Evolutionary conservation across 2,113 vertebrate genomes (phyloP).

Genomic region (Callipepla californica): DNA sequence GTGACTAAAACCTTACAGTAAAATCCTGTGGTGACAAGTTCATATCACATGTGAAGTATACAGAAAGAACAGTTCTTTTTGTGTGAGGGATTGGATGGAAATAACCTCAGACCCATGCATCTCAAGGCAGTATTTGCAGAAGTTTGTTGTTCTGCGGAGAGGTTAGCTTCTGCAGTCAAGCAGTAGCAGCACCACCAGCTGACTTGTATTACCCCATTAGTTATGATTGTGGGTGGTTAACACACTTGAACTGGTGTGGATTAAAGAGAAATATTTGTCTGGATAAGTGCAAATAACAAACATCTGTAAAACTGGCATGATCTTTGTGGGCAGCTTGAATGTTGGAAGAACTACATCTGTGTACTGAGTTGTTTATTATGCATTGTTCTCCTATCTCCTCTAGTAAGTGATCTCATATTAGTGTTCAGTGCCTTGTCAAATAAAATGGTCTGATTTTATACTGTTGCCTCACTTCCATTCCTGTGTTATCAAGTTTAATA

Average conservation of each 20-base stretch:
- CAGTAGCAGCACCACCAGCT: neutral
- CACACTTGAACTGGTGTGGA: neutral
- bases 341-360: neutral
- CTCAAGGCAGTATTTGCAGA: neutral
- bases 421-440: slow-evolving; percentile 24
- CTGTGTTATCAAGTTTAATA: slow-evolving; percentile 29
- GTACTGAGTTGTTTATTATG: slow-evolving; percentile 17
- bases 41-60: neutral
- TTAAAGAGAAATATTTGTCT: neutral
- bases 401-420: slow-evolving; percentile 52
- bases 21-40: neutral
- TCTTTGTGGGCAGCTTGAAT: slow-evolving; percentile 11
- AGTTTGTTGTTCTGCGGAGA: neutral
- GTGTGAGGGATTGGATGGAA: neutral
- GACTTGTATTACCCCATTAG: neutral
- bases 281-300: neutral
- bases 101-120: neutral
- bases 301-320: slow-evolving; percentile 4
- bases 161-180: neutral
- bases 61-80: neutral
- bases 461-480: neutral
- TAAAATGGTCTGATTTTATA: neutral
- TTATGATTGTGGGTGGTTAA: neutral
- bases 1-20: neutral
- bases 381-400: neutral